phyloP scores from a whole-genome alignment of 2,888 invertebrate species.

The Andrena bicolor region DNA sequence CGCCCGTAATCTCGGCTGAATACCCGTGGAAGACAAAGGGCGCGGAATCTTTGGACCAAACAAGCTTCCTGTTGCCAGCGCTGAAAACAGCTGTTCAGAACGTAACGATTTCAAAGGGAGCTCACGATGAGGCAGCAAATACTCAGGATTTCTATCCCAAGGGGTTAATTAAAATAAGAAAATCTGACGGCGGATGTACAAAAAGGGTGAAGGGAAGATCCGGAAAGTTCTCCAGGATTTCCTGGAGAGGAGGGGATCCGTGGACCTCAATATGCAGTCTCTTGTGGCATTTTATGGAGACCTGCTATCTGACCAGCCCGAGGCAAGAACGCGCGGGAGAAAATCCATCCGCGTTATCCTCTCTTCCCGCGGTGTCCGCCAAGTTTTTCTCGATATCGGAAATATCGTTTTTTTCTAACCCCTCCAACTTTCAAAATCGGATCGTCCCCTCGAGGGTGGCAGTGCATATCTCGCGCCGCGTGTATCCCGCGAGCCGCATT shows the following conservation, averaged over 20 bases:
- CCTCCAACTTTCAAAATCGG: conserved; percentile 26
- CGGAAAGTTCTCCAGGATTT: conserved; percentile 50
- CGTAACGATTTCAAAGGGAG: conserved; percentile 21
- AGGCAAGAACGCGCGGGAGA: conserved; percentile 29
- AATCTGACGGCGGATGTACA: conserved; percentile 26
- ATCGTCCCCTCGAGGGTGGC: conserved; percentile 27
- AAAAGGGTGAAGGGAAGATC: conserved; percentile 3
- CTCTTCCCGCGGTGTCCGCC: conserved; percentile 1
- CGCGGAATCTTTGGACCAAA: conserved; percentile 5
- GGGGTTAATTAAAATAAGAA: conserved; percentile 64
- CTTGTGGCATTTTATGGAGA: conserved; percentile 48
- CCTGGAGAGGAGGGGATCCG: conserved; percentile 20
- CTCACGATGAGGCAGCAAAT: conserved; percentile 13
- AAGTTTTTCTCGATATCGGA: conserved; percentile 47
- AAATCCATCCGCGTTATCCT: conserved; percentile 28
- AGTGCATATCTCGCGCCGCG: conserved; percentile 7
- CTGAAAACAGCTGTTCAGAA: not conserved
- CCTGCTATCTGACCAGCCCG: conserved; percentile 36
- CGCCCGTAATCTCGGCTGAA: conserved; percentile 1
- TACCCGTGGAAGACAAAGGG: conserved; percentile 17
- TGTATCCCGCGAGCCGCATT: conserved; percentile 10
- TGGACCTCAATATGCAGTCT: conserved; percentile 36
- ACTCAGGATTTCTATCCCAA: not conserved
- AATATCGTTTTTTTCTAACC: conserved; percentile 10
- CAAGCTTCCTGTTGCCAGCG: conserved; percentile 19